These are phyloP conservation scores for Acleris emargana DNA, from an alignment of 2,888 invertebrate genomes.

Conservation along the genomic window DNA sequence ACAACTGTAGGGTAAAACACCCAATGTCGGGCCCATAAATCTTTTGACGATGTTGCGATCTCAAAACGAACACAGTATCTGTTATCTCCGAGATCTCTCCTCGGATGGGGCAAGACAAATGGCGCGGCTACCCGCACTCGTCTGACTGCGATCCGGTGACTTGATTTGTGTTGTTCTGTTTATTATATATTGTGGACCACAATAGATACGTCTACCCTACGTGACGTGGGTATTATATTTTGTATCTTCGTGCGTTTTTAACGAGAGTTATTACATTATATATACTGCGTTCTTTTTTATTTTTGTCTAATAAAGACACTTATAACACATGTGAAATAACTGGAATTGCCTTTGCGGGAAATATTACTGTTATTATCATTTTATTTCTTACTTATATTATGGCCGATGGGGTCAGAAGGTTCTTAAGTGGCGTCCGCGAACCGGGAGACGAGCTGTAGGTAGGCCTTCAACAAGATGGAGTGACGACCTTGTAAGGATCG, in stretches of 20 bases:
- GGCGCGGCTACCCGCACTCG: constrained; percentile 40
- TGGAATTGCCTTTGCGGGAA: no score
- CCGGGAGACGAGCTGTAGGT: no score
- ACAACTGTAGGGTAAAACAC: constrained; percentile 28
- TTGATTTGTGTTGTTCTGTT: constrained; percentile 44
- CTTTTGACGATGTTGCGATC: constrained; percentile 34
- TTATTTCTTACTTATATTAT: no score
- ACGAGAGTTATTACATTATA: no score
- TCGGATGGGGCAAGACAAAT: constrained; percentile 40
- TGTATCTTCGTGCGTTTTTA: not conserved
- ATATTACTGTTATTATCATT: no score
- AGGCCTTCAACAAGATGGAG: no score
- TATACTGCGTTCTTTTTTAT: no score
- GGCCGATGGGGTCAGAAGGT: no score
- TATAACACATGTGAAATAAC: no score
- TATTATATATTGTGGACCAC: constrained; percentile 31
- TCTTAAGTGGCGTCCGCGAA: no score
- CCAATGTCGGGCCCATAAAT: constrained; percentile 29
- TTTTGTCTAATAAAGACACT: no score
- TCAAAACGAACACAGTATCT: constrained; percentile 34
- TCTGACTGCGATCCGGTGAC: constrained; percentile 32
- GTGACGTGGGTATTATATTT: constrained; percentile 8
- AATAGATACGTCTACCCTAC: constrained; percentile 19
- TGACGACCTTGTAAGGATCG: no score
- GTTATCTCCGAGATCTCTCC: constrained; percentile 32